These are phyloP conservation scores for Bagarius yarrelli DNA, from an alignment of 2,113 vertebrate genomes.

Conservation along the genomic window DNA sequence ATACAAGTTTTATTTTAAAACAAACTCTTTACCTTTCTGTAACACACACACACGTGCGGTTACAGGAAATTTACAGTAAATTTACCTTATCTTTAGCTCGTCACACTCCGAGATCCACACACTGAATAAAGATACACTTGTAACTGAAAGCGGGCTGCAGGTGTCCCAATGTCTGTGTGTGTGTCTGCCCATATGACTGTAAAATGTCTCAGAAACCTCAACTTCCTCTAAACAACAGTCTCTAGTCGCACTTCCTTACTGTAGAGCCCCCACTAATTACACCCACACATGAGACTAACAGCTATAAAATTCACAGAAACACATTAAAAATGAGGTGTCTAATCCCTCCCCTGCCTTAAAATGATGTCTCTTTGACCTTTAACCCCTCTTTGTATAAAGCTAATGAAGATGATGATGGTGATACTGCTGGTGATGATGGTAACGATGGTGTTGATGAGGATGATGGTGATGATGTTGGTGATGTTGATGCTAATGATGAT, in stretches of 20 bases:
- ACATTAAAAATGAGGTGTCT: background rate
- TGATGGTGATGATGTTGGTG: too few species aligned
- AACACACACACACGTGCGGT: background rate
- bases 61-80: background rate
- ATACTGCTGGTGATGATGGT: background rate
- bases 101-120: background rate
- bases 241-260: slow-evolving; percentile 56
- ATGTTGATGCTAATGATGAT: too few species aligned
- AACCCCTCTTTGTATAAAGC: background rate
- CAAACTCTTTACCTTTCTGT: background rate
- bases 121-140: slow-evolving; percentile 3
- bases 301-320: background rate
- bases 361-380: background rate
- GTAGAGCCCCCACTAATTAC: slow-evolving; percentile 53
- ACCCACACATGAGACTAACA: slow-evolving; percentile 3
- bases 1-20: background rate
- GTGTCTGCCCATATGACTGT: slow-evolving; percentile 23
- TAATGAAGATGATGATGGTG: background rate
- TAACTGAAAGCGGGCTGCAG: slow-evolving; percentile 5
- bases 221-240: slow-evolving; percentile 41
- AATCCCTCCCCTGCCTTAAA: background rate
- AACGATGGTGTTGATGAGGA: background rate
- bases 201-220: slow-evolving; percentile 50
- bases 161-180: slow-evolving; percentile 14
- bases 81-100: background rate